These are phyloP conservation scores for Passerina amoena DNA, from an alignment of 2,113 vertebrate species.

Conservation along the genomic window DNA sequence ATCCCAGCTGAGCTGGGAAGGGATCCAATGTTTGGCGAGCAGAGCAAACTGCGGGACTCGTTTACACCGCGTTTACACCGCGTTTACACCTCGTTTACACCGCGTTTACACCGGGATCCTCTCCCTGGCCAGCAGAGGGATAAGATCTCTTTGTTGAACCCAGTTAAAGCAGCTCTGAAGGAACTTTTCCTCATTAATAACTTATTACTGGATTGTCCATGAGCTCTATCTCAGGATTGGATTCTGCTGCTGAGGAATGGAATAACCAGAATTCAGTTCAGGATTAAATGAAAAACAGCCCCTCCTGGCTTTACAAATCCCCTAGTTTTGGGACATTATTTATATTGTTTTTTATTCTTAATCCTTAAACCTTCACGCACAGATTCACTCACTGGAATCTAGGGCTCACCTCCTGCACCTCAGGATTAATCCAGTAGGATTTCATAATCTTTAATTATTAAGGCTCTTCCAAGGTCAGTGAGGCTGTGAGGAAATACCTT, in stretches of 20 bases:
- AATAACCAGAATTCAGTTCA: neutral
- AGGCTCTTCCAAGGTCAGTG: neutral
- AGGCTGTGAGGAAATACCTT: neutral
- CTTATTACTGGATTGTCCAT: neutral
- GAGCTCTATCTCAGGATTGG: neutral
- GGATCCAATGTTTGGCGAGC: neutral
- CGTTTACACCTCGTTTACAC: too few species aligned
- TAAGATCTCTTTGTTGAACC: neutral
- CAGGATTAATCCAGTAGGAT: neutral
- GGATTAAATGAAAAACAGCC: neutral
- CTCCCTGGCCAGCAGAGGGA: neutral
- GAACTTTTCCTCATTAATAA: neutral
- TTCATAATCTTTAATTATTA: neutral
- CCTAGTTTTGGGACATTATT: neutral
- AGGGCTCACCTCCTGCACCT: neutral
- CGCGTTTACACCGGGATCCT: neutral
- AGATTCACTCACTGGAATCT: neutral
- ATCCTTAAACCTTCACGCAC: neutral
- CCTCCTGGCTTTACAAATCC: neutral
- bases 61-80: neutral
- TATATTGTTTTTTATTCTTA: neutral
- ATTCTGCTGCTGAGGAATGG: neutral
- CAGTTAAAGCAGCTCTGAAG: neutral
- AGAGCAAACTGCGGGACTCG: neutral
- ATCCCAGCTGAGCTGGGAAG: neutral